phyloP scores from a whole-genome alignment of 2,888 invertebrate species.

The Aporophyla lueneburgensis region DNA sequence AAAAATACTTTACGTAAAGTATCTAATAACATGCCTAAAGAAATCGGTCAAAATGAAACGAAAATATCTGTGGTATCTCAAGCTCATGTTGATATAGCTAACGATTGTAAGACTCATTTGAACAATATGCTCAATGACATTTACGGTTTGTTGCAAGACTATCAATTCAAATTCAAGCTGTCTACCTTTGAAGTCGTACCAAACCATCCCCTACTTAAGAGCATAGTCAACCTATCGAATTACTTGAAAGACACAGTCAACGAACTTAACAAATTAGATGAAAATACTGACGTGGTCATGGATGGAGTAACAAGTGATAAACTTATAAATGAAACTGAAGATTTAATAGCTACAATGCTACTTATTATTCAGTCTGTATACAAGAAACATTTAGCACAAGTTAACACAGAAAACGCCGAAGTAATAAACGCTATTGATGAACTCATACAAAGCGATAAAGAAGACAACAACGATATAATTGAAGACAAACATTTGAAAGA shows the following conservation, averaged over 20 bases:
- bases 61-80: constrained; percentile 77
- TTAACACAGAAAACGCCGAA: constrained; percentile 76
- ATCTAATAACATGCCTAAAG: constrained; percentile 75
- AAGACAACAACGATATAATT: constrained; percentile 88
- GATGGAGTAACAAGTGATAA: constrained; percentile 68
- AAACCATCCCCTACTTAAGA: constrained; percentile 81
- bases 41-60: constrained; percentile 71
- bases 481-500: constrained; percentile 93
- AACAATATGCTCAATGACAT: constrained; percentile 75
- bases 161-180: constrained; percentile 78
- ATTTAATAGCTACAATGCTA: constrained; percentile 81
- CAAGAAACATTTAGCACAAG: constrained; percentile 83
- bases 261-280: constrained; percentile 74
- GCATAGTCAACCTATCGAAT: constrained; percentile 75
- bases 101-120: constrained; percentile 78
- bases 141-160: constrained; percentile 76
- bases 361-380: constrained; percentile 82
- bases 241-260: constrained; percentile 76
- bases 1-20: constrained; percentile 82
- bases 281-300: constrained; percentile 72
- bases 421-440: constrained; percentile 83
- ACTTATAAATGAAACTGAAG: constrained; percentile 80
- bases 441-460: constrained; percentile 80
- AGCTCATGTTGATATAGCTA: constrained; percentile 80
- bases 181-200: constrained; percentile 68